These are phyloP conservation scores for Myocastor coypus DNA, from an alignment of 2,113 vertebrate genomes.

Conservation along the genomic window DNA sequence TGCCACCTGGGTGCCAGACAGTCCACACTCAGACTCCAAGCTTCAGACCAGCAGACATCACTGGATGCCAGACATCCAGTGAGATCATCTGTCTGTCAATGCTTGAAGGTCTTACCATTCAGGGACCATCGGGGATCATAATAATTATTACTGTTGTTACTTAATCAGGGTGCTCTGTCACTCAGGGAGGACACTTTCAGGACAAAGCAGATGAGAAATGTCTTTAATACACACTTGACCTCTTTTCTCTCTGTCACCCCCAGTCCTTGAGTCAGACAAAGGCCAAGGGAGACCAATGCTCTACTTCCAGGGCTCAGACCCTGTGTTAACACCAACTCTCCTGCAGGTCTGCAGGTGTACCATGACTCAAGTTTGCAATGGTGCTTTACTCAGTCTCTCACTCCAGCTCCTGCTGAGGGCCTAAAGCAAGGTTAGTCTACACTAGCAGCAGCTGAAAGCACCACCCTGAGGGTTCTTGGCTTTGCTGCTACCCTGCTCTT, in stretches of 20 bases:
- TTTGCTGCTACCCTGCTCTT: background rate
- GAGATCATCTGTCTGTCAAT: slow-evolving; percentile 12
- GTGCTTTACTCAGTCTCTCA: background rate
- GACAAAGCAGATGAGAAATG: background rate
- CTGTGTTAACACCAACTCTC: background rate
- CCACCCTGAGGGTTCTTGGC: background rate
- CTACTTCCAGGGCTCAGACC: too few species aligned
- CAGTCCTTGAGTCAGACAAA: background rate
- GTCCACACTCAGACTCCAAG: background rate
- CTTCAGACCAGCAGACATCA: background rate
- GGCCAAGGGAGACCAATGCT: accelerated
- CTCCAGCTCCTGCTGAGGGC: accelerated
- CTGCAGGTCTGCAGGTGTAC: too few species aligned
- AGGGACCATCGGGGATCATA: background rate
- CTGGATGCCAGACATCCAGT: slow-evolving; percentile 33
- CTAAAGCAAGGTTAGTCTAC: background rate
- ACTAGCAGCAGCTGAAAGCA: background rate
- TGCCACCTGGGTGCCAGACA: background rate
- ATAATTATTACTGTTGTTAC: background rate
- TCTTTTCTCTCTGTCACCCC: background rate
- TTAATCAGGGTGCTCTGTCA: background rate
- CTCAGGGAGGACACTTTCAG: background rate
- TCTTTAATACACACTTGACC: background rate
- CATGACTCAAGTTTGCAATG: background rate
- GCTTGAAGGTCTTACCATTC: background rate